A percentile compares a stretch with the other conserved stretches of the same genome.
Conservation (phyloP, 2,113 vertebrate species). For the Phyllopteryx taeniolatus region DNA sequence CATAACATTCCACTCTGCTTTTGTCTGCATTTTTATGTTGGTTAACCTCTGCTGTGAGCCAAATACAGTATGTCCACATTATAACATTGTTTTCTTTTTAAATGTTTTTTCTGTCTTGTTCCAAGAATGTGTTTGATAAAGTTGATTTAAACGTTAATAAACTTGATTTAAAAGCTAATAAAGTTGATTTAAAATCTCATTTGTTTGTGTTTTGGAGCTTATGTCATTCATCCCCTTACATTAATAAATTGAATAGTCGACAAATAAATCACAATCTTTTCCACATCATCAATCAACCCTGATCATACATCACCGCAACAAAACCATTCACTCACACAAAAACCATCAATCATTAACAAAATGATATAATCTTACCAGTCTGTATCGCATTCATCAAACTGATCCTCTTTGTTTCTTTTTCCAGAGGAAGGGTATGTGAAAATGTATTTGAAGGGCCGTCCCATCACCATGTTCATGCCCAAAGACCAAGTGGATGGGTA, state of each 20-base stretch:
- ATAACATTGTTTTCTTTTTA: slow-evolving; percentile 43
- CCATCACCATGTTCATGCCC: slow-evolving; percentile 98
- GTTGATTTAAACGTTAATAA: background rate
- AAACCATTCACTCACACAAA: background rate
- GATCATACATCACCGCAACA: background rate
- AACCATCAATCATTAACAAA: background rate
- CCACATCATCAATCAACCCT: slow-evolving; percentile 7
- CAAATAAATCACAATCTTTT: background rate
- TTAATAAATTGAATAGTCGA: background rate
- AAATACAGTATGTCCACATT: slow-evolving; percentile 24
- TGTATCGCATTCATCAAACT: slow-evolving; percentile 24
- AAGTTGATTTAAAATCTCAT: slow-evolving; percentile 47
- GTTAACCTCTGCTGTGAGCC: slow-evolving; percentile 42
- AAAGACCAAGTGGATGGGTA: slow-evolving; percentile 92
- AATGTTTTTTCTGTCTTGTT: slow-evolving; percentile 44
- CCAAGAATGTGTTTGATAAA: slow-evolving; percentile 40
- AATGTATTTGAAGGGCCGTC: slow-evolving; percentile 97
- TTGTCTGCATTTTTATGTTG: slow-evolving; percentile 44
- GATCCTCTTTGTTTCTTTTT: slow-evolving; percentile 68
- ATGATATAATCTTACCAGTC: background rate
- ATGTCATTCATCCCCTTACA: slow-evolving; percentile 34
- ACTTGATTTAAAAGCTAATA: slow-evolving; percentile 46
- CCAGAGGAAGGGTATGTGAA: slow-evolving; percentile 98
- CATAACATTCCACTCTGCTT: slow-evolving; percentile 42
- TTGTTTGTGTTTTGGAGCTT: slow-evolving; percentile 43